phyloP scores from a whole-genome alignment of 1,140 invertebrate species.

The Procambarus virginalis region DNA sequence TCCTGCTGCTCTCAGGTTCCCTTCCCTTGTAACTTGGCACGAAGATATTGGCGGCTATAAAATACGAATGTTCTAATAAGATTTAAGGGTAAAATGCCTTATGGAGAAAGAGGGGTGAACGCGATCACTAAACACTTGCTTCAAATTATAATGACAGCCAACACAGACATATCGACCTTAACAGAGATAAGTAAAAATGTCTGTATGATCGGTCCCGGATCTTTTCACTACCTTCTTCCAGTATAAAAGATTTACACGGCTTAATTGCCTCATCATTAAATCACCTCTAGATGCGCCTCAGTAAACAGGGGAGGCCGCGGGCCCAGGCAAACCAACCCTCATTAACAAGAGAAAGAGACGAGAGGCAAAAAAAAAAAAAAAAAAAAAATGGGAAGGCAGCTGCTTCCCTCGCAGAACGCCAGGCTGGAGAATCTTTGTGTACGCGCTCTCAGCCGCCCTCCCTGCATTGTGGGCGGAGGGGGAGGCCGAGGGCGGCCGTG shows the following conservation, averaged over 20 bases:
- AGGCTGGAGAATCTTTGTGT: not conserved
- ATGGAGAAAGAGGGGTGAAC: not conserved
- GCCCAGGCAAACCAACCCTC: not conserved
- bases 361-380: not conserved
- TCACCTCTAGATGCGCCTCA: not conserved
- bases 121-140: not conserved
- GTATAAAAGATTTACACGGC: not conserved
- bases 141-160: not conserved
- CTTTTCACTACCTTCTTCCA: not conserved
- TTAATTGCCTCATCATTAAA: not conserved
- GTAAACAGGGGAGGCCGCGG: not conserved
- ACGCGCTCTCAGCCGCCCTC: not conserved
- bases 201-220: not conserved
- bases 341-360: not conserved
- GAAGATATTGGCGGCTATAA: conserved; percentile 1
- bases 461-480: not conserved
- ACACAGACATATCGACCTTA: not conserved
- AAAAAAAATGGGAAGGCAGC: not conserved
- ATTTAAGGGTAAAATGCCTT: not conserved
- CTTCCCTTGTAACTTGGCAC: not conserved
- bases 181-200: not conserved
- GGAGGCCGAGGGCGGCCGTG: not conserved
- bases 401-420: not conserved
- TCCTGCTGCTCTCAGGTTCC: not conserved
- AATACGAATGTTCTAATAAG: conserved; percentile 24